Evolutionary conservation across 2,797 vertebrate genomes (phyloP), one percentile per base, ranked within the genome.

Genomic region (Champsocephalus gunnari): DNA sequence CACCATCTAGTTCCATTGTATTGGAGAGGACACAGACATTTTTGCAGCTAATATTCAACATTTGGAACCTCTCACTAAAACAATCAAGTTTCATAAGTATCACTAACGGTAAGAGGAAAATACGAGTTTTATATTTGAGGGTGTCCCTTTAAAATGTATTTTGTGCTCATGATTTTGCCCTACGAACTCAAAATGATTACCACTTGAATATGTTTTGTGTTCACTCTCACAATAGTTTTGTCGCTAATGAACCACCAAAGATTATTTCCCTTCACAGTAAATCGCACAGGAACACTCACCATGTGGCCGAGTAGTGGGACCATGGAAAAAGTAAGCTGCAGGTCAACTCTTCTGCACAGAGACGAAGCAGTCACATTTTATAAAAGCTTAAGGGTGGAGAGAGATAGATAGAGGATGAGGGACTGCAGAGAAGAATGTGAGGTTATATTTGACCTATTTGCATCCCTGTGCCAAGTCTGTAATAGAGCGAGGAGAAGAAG

Each of bases 391-490:
- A 76, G 72, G 38, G 43, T 51, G 74, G 67, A 47, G 66, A 53
- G 28, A 58, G 77, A 69, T 48, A 32, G 68, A 73, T 75, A 70
- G 72, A 79, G 84, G 85, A 81, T 85, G 80, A 86, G 84, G 59
- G 83, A 65, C 81, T 63, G 75, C 74, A 38, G 63, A 57, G 75
- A 87, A 89, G 88, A 92, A 91, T 87, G 87, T 38, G 54, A 74
- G 83, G 91, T 89, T 90, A 87, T 90, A 92, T 92, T 87, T 92
- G 90, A 94, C 87, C 92, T 84, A 71, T 79, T 82, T 84, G 81
- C 56, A 53, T 85, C 82, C 51, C 58, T 5, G 75, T 74, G 89
- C 91, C 90, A 93, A 82, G 69, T 74, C 84, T 90, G 84, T 82
- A 86, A 88, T 57, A 74, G 82, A 86, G 86, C 84, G 86, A 77